Evolutionary conservation across 2,888 invertebrate species (phyloP), one percentile per base, ranked within the genome.

Genomic region (Leucophenga montana): DNA sequence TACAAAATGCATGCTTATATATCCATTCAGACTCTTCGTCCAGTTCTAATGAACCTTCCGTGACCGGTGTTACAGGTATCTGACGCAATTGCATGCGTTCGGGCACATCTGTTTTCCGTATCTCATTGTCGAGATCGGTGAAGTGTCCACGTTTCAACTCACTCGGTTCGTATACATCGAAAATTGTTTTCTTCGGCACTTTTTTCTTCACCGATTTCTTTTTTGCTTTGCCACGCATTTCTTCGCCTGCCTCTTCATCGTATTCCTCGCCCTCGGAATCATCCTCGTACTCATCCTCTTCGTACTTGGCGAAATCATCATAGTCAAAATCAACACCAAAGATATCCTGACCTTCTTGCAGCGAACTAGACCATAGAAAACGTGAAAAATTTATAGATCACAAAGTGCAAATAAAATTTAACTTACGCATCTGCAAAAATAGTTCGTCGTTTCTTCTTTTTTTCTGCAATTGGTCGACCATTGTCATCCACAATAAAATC

Each of bases 271-370:
- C 95, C 62, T 89, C 88, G 39, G 95, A 95, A 65, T 95, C 95
- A 66, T 88, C 87, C 80, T 96, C 95, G 73, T 95, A 95, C 71
- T 88, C 88, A 75, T 96, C 96, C 67, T 95, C 95, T 6, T 94
- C 95, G 84, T 95, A 95, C 84, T 95, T 95, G 67, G 94, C 93
- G 88, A 97, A 95, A 77, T 97, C 96, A 71, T 96, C 96, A 85
- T 95, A 97, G 85, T 97, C 98, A 89, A 99, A 98, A 88, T 99
- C 99, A n/a, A 98, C 97, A 33, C 99, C 99, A 87, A 99, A 99
- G 77, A 99, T 97, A 86, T 99, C 99, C 88, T 98, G 98, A 67
- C 99, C 99, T 88, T 99, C 97, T 92, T 98, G 98, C 18, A 98
- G 90, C 0, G 96, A 95, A 13, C 93, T 95, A n/a, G n/a, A n/a